A percentile compares a stretch with the other conserved stretches of the same genome.
Evolutionary conservation across 2,888 invertebrate species (phyloP).

Genomic region (Ecliptopera silaceata): DNA sequence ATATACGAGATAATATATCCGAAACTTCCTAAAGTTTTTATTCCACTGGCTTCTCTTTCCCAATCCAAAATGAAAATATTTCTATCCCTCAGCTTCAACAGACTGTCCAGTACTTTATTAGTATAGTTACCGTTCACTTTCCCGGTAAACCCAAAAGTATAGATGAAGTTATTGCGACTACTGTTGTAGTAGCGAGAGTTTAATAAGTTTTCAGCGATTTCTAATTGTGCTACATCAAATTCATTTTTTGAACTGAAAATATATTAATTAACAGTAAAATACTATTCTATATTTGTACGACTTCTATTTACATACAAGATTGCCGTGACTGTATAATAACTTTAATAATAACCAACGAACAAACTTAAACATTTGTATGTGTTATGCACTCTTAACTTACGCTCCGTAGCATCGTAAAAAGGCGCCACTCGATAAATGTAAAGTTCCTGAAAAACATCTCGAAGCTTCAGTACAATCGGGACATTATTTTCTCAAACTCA

Average conservation of each 20-base stretch:
- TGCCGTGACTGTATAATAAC: too few species aligned
- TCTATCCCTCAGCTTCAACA: slow-evolving; percentile 2
- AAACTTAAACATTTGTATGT: too few species aligned
- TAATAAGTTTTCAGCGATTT: slow-evolving; percentile 10
- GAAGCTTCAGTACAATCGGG: not conserved
- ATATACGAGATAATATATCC: slow-evolving; percentile 18
- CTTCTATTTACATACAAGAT: too few species aligned
- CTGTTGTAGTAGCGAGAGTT: slow-evolving; percentile 11
- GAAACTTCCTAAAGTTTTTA: not conserved
- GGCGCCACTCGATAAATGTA: not conserved
- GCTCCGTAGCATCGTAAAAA: slow-evolving; percentile 10
- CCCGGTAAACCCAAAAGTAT: slow-evolving; percentile 21
- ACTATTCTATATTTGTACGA: too few species aligned
- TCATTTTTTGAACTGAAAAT: slow-evolving; percentile 9
- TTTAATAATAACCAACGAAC: too few species aligned
- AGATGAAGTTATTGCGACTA: slow-evolving; percentile 10
- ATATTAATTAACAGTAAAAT: too few species aligned
- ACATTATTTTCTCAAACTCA: too few species aligned
- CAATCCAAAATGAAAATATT: slow-evolving; percentile 33
- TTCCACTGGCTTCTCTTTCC: slow-evolving; percentile 28
- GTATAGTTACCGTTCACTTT: slow-evolving; percentile 9
- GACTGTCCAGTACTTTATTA: slow-evolving; percentile 1
- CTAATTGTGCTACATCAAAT: slow-evolving; percentile 2
- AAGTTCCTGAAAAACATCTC: slow-evolving; percentile 4
- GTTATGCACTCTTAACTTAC: too few species aligned